phyloP scores from a whole-genome alignment of 2,888 invertebrate genomes.

The Acrobeloides nanus region DNA sequence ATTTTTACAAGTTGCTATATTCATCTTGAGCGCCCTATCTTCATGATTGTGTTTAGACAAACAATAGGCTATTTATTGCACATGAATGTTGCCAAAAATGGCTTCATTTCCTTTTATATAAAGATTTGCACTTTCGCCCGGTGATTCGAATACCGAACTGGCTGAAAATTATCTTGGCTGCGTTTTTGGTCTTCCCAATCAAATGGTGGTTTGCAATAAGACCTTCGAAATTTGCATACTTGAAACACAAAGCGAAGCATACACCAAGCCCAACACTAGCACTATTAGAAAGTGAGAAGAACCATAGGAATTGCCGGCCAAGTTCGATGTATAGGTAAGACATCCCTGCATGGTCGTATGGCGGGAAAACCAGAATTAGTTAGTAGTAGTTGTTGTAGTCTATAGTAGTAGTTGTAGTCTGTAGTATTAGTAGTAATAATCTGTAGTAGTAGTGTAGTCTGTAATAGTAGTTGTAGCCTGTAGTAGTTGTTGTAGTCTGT shows the following conservation, averaged over 20 bases:
- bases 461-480: too few relatives aligned
- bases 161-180: slow-evolving; percentile 41
- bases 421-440: too few relatives aligned
- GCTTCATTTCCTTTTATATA: slow-evolving; percentile 56
- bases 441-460: too few relatives aligned
- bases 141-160: slow-evolving; percentile 32
- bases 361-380: too few relatives aligned
- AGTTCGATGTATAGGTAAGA: slow-evolving; percentile 35
- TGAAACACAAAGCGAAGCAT: not conserved
- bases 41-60: slow-evolving; percentile 28
- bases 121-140: slow-evolving; percentile 33
- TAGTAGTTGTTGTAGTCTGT: too few relatives aligned
- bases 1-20: too few relatives aligned
- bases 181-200: slow-evolving; percentile 38
- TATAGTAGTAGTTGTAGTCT: too few relatives aligned
- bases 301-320: slow-evolving; percentile 31
- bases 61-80: slow-evolving; percentile 56
- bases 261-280: slow-evolving; percentile 40
- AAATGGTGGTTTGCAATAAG: slow-evolving; percentile 36
- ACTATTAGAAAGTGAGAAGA: slow-evolving; percentile 34
- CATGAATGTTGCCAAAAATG: slow-evolving; percentile 59
- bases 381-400: too few relatives aligned
- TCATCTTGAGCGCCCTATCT: too few relatives aligned
- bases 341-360: too few relatives aligned
- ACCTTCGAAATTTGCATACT: slow-evolving; percentile 19